phyloP scores from a whole-genome alignment of 1,140 invertebrate genomes.

The Drosophila pandora region DNA sequence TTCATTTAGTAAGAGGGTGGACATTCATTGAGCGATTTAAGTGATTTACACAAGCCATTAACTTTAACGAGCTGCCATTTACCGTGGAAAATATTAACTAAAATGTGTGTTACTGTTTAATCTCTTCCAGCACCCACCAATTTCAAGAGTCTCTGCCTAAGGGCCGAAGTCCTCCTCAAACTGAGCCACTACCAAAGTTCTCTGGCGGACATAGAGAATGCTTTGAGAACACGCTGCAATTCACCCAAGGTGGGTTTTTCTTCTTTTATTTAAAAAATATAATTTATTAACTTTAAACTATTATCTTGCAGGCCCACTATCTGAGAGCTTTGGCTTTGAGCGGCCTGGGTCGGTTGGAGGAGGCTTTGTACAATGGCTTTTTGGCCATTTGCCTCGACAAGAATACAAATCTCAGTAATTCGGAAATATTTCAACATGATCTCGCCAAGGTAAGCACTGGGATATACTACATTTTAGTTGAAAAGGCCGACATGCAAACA shows the following conservation, averaged over 20 bases:
- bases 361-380: constrained; percentile 88
- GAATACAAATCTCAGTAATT: constrained; percentile 79
- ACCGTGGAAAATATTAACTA: neutral
- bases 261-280: neutral
- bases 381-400: constrained; percentile 78
- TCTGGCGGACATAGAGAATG: constrained; percentile 88
- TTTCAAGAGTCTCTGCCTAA: constrained; percentile 88
- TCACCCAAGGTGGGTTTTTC: constrained; percentile 88
- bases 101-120: constrained; percentile 10
- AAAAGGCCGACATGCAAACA: neutral
- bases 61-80: neutral
- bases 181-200: constrained; percentile 88
- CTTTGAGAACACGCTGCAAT: constrained; percentile 87
- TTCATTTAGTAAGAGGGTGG: constrained; percentile 49
- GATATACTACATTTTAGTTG: neutral
- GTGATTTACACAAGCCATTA: constrained; percentile 19
- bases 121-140: constrained; percentile 87
- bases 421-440: constrained; percentile 83
- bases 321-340: constrained; percentile 87
- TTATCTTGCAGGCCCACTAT: constrained; percentile 86
- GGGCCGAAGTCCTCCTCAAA: constrained; percentile 87
- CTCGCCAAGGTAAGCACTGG: constrained; percentile 75
- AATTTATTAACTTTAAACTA: neutral
- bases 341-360: constrained; percentile 87
- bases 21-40: constrained; percentile 54